Evolutionary conservation across 35 echinoderm and acorn worm species (phyloP), one percentile per base, ranked within the genome.

Genomic region (Eucidaris tribuloides): DNA sequence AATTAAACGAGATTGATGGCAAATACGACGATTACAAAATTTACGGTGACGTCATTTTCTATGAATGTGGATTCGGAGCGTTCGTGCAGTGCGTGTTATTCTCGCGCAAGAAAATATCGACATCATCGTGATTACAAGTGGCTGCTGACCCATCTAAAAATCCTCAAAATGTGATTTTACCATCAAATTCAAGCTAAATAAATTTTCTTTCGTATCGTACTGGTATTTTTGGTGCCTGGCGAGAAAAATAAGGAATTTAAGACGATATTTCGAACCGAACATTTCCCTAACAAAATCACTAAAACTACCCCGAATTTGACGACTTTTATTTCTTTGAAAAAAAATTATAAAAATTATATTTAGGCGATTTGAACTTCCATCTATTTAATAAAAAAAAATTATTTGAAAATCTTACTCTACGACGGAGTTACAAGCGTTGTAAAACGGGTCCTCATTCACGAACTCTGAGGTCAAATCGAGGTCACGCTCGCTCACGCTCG

Each of bases 71-170:
- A 52, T n/a, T 52, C 9, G n/a, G 9, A 52, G 48, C 48, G 48
- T 52, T 11, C 48, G 48, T 52, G 9, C n/a, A 11, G 35, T 34
- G 30, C 29, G 5, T 33, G 29, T 27, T 34, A 38, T 3, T 70
- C 27, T 19, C 48, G 48, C 9, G 48, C 6, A 70, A 70, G 38
- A 27, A 20, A 70, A 70, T n/a, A 70, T 33, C 19, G 64, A 70
- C 64, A 70, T 70, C 25, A 17, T 15, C 18, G 38, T 38, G 35
- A 27, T 27, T 70, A 0, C 3, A 33, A 0, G 27, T 70, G 64
- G 64, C 64, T 70, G 64, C 64, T 70, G 64, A 70, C 64, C 64
- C 64, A 70, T 70, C 64, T 70, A 70, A 0, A 70, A 70, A 31
- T 70, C 64, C 17, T 34, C 30, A 70, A 36, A 6, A 23, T 70